These are phyloP conservation scores for Atherinomorus stipes DNA, from an alignment of 2,113 vertebrate genomes.

Conservation along the genomic window DNA sequence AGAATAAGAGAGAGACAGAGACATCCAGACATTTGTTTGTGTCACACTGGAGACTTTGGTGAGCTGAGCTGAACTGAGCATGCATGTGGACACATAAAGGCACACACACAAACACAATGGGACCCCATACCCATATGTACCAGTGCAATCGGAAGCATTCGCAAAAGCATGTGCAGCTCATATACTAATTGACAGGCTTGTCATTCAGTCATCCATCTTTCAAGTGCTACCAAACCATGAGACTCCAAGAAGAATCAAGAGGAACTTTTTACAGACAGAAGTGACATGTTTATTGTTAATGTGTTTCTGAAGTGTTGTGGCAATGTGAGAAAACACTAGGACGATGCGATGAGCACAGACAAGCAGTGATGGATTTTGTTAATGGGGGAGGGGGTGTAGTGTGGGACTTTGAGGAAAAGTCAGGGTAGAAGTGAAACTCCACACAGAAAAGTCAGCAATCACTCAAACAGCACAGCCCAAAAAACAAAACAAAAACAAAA, in stretches of 20 bases:
- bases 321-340: constrained; percentile 67
- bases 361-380: constrained; percentile 82
- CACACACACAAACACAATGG: constrained; percentile 31
- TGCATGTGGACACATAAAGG: constrained; percentile 32
- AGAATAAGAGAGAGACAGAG: constrained; percentile 66
- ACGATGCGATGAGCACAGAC: constrained; percentile 85
- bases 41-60: constrained; percentile 76
- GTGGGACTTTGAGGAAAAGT: neutral
- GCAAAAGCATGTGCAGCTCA: constrained; percentile 17
- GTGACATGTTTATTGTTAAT: neutral
- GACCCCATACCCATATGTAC: constrained; percentile 32
- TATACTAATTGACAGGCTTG: constrained; percentile 3
- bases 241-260: neutral
- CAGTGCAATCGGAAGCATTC: neutral
- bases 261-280: no score
- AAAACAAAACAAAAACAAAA: constrained; percentile 20
- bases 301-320: constrained; percentile 34
- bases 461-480: constrained; percentile 85
- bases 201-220: constrained; percentile 35
- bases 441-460: constrained; percentile 90
- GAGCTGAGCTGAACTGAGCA: constrained; percentile 63
- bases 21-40: constrained; percentile 82
- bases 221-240: constrained; percentile 20
- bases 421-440: constrained; percentile 63
- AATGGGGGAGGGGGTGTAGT: constrained; percentile 42